phyloP scores from a whole-genome alignment of 2,797 vertebrate species.

The Zenarchopterus dispar region DNA sequence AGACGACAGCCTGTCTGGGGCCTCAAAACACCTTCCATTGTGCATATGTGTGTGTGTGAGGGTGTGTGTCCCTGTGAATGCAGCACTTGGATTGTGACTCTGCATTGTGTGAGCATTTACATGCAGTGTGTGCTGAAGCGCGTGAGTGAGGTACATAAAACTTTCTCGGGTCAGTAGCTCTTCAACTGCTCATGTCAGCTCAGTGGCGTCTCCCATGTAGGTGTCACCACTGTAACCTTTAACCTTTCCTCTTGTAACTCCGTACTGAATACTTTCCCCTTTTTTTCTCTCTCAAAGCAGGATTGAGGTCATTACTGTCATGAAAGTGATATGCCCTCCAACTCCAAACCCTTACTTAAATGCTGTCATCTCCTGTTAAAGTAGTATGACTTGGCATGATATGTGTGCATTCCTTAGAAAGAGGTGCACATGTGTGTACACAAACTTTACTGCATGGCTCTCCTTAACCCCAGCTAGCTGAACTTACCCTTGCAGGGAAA shows the following conservation, averaged over 20 bases:
- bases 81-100: slow-evolving; percentile 16
- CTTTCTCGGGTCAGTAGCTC: slow-evolving; percentile 62
- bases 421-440: slow-evolving; percentile 10
- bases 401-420: slow-evolving; percentile 28
- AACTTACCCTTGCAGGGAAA: slow-evolving; percentile 44
- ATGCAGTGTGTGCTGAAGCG: slow-evolving; percentile 24
- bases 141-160: slow-evolving; percentile 43
- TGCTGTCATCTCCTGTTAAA: slow-evolving; percentile 43
- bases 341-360: slow-evolving; percentile 15
- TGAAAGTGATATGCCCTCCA: slow-evolving; percentile 34
- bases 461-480: slow-evolving; percentile 53
- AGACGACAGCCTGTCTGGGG: slow-evolving; percentile 82
- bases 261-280: slow-evolving; percentile 38
- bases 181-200: slow-evolving; percentile 66
- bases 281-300: slow-evolving; percentile 31
- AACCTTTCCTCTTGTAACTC: slow-evolving; percentile 54
- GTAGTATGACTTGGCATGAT: slow-evolving; percentile 15
- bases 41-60: slow-evolving; percentile 52
- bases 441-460: slow-evolving; percentile 30
- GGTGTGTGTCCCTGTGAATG: slow-evolving; percentile 41
- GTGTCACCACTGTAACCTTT: slow-evolving; percentile 67
- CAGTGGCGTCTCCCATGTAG: slow-evolving; percentile 44
- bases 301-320: slow-evolving; percentile 53
- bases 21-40: slow-evolving; percentile 80
- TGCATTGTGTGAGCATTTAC: slow-evolving; percentile 20